Evolutionary conservation across 2,888 invertebrate species (phyloP).

Genomic region (Polia nebulosa): DNA sequence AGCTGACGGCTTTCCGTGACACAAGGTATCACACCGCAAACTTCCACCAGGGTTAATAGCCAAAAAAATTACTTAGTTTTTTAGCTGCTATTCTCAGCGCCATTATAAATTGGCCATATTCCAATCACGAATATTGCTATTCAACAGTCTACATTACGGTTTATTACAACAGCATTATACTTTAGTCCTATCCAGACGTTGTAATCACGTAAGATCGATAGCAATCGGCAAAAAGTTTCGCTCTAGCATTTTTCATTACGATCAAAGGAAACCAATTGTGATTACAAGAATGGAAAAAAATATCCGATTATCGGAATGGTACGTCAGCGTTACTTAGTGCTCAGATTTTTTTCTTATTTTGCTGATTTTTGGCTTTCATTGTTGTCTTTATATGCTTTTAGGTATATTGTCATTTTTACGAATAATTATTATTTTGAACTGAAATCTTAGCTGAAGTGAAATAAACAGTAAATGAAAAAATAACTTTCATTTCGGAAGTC

Average conservation of each 20-base stretch:
- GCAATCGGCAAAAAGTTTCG: conserved; percentile 42
- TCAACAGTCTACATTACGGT: conserved; percentile 9
- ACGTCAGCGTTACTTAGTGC: conserved; percentile 46
- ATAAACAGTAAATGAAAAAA: no score
- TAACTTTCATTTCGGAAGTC: no score
- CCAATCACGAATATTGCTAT: conserved; percentile 8
- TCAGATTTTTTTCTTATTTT: conserved; percentile 19
- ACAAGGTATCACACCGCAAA: no score
- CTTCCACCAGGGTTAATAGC: no score
- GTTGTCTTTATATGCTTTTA: neutral
- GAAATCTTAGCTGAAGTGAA: no score
- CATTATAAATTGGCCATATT: neutral
- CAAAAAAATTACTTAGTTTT: no score
- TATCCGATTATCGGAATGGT: conserved; percentile 45
- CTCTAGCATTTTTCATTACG: conserved; percentile 51
- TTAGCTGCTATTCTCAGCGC: neutral
- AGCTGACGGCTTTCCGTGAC: no score
- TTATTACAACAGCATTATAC: neutral
- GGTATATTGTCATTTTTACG: neutral
- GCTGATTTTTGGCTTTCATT: conserved; percentile 13
- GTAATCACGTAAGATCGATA: conserved; percentile 43
- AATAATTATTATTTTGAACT: no score
- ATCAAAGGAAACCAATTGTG: conserved; percentile 56
- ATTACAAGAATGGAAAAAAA: conserved; percentile 47
- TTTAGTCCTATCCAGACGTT: neutral